Evolutionary conservation across 1,140 invertebrate species (phyloP).

Genomic region (Macrobrachium nipponense): DNA sequence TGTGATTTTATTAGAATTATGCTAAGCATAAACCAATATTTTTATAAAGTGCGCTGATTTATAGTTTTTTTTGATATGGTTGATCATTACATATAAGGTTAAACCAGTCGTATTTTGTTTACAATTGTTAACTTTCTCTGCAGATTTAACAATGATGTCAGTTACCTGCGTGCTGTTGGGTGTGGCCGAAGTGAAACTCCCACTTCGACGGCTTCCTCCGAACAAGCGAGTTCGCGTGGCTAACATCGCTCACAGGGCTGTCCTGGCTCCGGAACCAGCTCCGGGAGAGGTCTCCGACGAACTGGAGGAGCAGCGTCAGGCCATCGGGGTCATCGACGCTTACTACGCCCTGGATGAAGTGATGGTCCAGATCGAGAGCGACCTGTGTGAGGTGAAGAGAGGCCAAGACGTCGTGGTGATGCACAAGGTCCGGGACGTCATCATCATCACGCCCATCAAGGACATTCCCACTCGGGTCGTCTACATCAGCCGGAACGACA

Average conservation of each 20-base stretch:
- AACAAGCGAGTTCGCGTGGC: conserved; percentile 16
- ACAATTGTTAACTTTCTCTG: not conserved
- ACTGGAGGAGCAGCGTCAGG: not conserved
- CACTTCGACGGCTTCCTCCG: conserved; percentile 41
- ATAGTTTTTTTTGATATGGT: not conserved
- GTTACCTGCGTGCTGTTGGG: conserved; percentile 47
- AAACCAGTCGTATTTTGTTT: not conserved
- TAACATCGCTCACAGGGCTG: conserved; percentile 20
- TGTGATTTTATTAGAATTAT: no score
- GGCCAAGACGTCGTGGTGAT: conserved; percentile 30
- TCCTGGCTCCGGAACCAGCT: not conserved
- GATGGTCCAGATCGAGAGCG: not conserved
- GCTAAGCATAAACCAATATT: no score
- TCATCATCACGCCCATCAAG: conserved; percentile 20
- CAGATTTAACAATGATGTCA: conserved; percentile 3
- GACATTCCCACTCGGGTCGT: conserved; percentile 24
- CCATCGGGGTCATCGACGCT: conserved; percentile 41
- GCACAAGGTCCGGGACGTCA: conserved; percentile 34
- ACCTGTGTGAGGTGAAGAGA: conserved; percentile 16
- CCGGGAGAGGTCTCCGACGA: not conserved
- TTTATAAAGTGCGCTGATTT: no score
- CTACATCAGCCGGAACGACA: conserved; percentile 41
- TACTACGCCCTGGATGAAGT: conserved; percentile 39
- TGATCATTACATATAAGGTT: not conserved
- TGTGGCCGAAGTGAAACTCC: conserved; percentile 58